These are phyloP conservation scores for Cistogaster globosa DNA, from an alignment of 2,888 invertebrate species.

Conservation along the genomic window DNA sequence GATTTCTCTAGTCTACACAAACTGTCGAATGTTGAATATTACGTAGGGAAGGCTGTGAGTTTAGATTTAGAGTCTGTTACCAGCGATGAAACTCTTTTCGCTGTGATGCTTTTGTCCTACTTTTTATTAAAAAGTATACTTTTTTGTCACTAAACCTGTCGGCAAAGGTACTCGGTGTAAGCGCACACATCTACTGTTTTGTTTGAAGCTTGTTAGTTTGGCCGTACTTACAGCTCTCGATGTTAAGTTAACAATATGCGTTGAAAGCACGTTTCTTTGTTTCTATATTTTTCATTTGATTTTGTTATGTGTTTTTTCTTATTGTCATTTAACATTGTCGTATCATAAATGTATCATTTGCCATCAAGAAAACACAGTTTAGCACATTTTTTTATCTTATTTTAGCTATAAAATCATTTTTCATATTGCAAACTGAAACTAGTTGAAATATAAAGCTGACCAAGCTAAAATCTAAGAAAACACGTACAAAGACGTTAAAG, in stretches of 20 bases:
- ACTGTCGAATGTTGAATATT: too few relatives aligned
- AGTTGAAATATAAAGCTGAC: slow-evolving; percentile 57
- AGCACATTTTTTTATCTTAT: neutral
- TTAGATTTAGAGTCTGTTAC: too few relatives aligned
- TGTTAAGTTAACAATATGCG: neutral
- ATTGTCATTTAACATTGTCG: neutral
- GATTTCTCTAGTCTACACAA: too few relatives aligned
- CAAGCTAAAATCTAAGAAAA: neutral
- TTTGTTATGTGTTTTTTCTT: neutral
- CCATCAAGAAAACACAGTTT: slow-evolving; percentile 13
- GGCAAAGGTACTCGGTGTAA: too few relatives aligned
- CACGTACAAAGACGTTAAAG: slow-evolving; percentile 14
- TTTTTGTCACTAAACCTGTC: too few relatives aligned
- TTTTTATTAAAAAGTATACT: too few relatives aligned
- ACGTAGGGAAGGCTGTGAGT: too few relatives aligned
- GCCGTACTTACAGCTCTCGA: neutral
- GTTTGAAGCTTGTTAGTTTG: too few relatives aligned
- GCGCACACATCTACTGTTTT: too few relatives aligned
- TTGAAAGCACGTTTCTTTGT: slow-evolving; percentile 43
- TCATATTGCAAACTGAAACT: slow-evolving; percentile 46
- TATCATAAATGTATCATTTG: slow-evolving; percentile 4
- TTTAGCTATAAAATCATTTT: slow-evolving; percentile 64
- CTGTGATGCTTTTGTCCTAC: too few relatives aligned
- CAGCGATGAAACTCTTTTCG: too few relatives aligned
- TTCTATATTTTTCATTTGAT: neutral